Conservation (phyloP, 1,140 invertebrate species). For the Trichoplusia ni region DNA sequence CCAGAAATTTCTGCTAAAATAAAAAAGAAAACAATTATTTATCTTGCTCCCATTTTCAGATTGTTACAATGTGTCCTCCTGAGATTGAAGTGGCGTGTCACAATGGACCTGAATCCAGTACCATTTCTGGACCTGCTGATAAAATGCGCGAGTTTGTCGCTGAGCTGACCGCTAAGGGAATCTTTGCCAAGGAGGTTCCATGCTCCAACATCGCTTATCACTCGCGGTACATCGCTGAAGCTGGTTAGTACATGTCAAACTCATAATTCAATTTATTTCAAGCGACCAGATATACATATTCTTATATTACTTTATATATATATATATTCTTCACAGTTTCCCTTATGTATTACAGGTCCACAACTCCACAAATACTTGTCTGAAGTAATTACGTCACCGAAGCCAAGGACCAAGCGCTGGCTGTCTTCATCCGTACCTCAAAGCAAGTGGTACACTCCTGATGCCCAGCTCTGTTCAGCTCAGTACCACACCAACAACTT, state of each 20-base stretch:
- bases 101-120: slow-evolving; percentile 80
- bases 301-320: not conserved
- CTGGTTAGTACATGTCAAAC: slow-evolving; percentile 63
- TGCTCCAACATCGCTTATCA: slow-evolving; percentile 92
- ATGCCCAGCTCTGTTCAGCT: slow-evolving; percentile 87
- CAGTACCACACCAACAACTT: slow-evolving; percentile 95
- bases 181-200: slow-evolving; percentile 91
- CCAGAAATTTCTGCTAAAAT: no score
- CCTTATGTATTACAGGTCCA: slow-evolving; percentile 72
- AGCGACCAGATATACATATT: not conserved
- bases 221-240: slow-evolving; percentile 87
- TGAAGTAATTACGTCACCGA: slow-evolving; percentile 85
- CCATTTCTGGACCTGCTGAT: slow-evolving; percentile 90
- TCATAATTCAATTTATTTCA: not conserved
- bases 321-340: not conserved
- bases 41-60: no score
- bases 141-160: slow-evolving; percentile 84
- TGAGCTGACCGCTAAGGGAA: slow-evolving; percentile 84
- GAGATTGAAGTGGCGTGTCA: slow-evolving; percentile 89
- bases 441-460: slow-evolving; percentile 84
- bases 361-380: slow-evolving; percentile 85
- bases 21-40: no score
- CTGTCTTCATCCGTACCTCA: slow-evolving; percentile 91
- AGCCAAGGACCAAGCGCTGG: slow-evolving; percentile 88
- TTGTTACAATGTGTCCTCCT: slow-evolving; percentile 82